Conservation (phyloP, 2,113 vertebrate species). For the Mormyrus iriodes region DNA sequence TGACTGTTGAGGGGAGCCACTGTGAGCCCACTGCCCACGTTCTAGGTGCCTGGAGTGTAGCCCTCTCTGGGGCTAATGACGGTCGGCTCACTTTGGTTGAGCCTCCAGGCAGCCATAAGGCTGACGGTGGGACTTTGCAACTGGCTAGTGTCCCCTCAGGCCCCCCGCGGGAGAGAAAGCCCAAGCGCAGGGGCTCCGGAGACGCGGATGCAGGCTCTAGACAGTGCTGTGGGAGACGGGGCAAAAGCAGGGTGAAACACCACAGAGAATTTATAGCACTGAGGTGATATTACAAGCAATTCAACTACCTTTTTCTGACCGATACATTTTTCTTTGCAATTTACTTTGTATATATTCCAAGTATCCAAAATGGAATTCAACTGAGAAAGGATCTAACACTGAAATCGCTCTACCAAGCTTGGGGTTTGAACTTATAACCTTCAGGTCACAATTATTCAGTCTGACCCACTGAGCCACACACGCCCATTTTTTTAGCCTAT, state of each 20-base stretch:
- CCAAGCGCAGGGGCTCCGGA: not conserved
- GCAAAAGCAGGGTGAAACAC: not conserved
- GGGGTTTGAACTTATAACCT: not conserved
- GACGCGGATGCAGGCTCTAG: not conserved
- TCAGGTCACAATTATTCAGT: not conserved
- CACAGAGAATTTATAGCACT: not conserved
- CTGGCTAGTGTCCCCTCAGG: not conserved
- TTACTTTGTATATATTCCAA: not conserved
- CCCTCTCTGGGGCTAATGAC: not conserved
- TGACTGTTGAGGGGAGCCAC: not conserved
- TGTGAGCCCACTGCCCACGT: not conserved
- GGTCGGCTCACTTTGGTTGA: not conserved
- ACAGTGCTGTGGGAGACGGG: not conserved
- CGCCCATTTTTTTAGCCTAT: not conserved
- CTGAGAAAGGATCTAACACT: too few relatives aligned
- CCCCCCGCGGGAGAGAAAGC: not conserved
- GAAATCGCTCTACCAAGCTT: not conserved
- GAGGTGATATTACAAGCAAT: not conserved
- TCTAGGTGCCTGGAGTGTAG: not conserved
- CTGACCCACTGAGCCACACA: not conserved
- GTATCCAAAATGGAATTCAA: too few relatives aligned
- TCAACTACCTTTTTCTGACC: not conserved
- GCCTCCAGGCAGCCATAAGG: not conserved
- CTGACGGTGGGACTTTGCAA: not conserved
- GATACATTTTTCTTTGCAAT: not conserved